Evolutionary conservation across 37 sponge, comb jelly and placozoan species (phyloP).

Genomic region (Beroe forskalii): DNA sequence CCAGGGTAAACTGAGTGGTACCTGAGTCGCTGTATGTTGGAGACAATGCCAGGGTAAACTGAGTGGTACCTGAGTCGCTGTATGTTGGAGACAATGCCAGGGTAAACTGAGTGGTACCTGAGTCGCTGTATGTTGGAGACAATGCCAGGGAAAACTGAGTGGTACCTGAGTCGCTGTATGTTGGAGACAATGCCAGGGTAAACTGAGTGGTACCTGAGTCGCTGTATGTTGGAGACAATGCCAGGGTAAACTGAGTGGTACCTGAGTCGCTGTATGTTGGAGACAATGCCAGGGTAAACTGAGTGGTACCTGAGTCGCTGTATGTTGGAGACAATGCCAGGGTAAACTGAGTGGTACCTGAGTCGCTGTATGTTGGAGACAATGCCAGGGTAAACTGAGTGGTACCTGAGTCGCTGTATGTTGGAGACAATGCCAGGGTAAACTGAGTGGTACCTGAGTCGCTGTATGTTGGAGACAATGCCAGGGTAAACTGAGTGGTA

Average conservation of each 20-base stretch:
- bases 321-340: constrained; percentile 64
- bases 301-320: constrained; percentile 68
- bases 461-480: constrained; percentile 62
- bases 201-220: too few species aligned
- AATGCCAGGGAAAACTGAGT: too few species aligned
- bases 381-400: too few species aligned
- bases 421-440: constrained; percentile 65
- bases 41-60: constrained; percentile 62
- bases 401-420: constrained; percentile 67
- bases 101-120: too few species aligned
- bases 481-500: too few species aligned
- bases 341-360: too few species aligned
- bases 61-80: constrained; percentile 68
- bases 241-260: too few species aligned
- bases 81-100: constrained; percentile 64
- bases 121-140: constrained; percentile 64
- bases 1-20: too few species aligned
- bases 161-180: constrained; percentile 67
- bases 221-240: constrained; percentile 62
- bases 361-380: constrained; percentile 64
- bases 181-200: constrained; percentile 65
- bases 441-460: too few species aligned
- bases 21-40: constrained; percentile 67
- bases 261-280: constrained; percentile 67
- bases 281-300: constrained; percentile 62